These are phyloP conservation scores for Eretmocerus hayati DNA, from an alignment of 2,888 invertebrate species.

Conservation along the genomic window DNA sequence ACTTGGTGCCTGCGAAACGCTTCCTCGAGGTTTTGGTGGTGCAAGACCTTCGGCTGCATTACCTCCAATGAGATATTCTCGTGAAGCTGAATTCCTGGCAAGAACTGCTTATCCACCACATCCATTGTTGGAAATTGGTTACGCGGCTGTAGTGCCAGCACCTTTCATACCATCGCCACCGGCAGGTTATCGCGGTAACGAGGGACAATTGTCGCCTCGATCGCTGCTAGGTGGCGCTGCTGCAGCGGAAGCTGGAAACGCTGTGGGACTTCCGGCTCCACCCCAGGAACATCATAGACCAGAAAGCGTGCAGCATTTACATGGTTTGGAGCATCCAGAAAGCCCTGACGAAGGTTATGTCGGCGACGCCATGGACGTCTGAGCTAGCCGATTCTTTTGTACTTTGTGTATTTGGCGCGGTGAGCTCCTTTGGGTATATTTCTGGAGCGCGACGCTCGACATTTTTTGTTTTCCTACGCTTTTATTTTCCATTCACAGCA, in stretches of 20 bases:
- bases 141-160: constrained; percentile 19
- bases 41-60: constrained; percentile 48
- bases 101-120: constrained; percentile 50
- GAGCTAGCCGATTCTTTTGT: no score
- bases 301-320: constrained; percentile 54
- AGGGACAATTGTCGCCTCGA: constrained; percentile 44
- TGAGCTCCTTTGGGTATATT: no score
- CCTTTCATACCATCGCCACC: constrained; percentile 64
- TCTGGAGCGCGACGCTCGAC: no score
- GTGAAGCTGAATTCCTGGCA: constrained; percentile 61
- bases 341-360: constrained; percentile 86
- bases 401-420: no score
- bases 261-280: not conserved
- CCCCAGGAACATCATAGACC: constrained; percentile 30
- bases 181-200: constrained; percentile 61
- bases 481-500: no score
- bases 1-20: not conserved
- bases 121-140: constrained; percentile 3
- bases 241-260: constrained; percentile 30
- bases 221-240: constrained; percentile 48
- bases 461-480: no score
- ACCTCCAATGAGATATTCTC: constrained; percentile 53
- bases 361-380: constrained; percentile 56
- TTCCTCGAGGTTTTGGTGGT: not conserved
- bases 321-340: constrained; percentile 54